Percentiles rank a stretch among this genome's conserved stretches.
Conservation (phyloP, 2,797 vertebrate species). For the Tenualosa ilisha region DNA sequence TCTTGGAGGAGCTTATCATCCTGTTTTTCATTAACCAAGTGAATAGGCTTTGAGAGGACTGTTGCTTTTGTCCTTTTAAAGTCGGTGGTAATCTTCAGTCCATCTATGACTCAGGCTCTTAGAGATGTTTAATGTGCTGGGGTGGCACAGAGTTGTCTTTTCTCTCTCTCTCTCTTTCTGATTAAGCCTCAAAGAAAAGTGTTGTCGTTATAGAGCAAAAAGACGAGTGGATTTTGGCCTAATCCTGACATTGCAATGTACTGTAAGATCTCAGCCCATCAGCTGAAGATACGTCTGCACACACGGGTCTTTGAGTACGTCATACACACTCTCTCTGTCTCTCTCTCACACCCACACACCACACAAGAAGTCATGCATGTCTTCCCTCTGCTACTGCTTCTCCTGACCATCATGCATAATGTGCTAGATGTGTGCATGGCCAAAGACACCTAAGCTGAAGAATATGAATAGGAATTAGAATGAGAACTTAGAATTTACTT, state of each 20-base stretch:
- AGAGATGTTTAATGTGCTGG: slow-evolving; percentile 42
- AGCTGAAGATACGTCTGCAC: slow-evolving; percentile 34
- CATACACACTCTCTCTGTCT: background rate
- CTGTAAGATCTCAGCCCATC: slow-evolving; percentile 65
- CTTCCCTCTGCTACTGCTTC: background rate
- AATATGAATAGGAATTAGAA: background rate
- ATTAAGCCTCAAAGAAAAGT: slow-evolving; percentile 48
- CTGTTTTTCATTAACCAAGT: slow-evolving; percentile 56
- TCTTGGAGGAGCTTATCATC: slow-evolving; percentile 57
- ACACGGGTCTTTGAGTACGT: background rate
- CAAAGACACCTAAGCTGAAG: background rate
- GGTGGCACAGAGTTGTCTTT: background rate
- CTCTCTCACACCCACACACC: background rate
- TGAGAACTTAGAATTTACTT: too few species aligned
- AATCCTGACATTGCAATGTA: slow-evolving; percentile 45
- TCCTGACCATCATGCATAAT: background rate
- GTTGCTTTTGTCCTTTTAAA: slow-evolving; percentile 34
- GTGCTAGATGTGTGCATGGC: background rate
- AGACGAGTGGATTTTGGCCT: slow-evolving; percentile 38
- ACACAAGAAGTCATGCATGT: too few species aligned
- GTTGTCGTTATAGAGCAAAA: slow-evolving; percentile 37
- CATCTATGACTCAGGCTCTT: slow-evolving; percentile 56
- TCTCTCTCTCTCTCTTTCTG: slow-evolving; percentile 30
- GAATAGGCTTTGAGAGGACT: slow-evolving; percentile 57
- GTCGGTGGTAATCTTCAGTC: slow-evolving; percentile 62